Conservation (phyloP, 2,113 vertebrate species). For the Lepisosteus oculatus region DNA sequence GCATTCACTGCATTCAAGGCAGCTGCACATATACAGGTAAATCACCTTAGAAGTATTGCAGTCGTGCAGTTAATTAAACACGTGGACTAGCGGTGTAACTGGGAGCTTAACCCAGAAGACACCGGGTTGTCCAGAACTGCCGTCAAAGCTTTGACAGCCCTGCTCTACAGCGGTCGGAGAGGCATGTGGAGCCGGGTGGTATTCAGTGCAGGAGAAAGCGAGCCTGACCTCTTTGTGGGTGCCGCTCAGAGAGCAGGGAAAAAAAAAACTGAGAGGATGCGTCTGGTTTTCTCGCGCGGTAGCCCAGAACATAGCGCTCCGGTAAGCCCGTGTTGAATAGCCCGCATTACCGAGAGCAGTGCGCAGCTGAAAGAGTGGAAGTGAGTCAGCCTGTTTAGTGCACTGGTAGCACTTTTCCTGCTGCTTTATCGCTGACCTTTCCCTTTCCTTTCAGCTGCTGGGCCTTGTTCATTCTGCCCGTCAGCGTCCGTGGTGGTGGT, state of each 20-base stretch:
- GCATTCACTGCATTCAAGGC: no score
- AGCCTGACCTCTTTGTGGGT: background rate
- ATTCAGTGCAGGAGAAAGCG: background rate
- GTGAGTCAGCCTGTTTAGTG: conserved; percentile 66
- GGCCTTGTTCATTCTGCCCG: conserved; percentile 3
- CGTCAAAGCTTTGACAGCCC: no score
- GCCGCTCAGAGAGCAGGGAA: conserved; percentile 8
- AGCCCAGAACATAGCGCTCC: conserved; percentile 47
- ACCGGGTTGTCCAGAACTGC: no score
- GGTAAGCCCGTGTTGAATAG: conserved; percentile 59
- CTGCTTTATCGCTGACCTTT: conserved; percentile 8
- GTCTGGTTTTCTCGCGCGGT: conserved; percentile 26
- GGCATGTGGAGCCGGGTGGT: background rate
- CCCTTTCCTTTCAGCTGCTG: conserved; percentile 5
- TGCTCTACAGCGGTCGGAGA: background rate
- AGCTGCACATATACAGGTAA: no score
- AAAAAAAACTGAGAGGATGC: conserved; percentile 14
- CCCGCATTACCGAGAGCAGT: conserved; percentile 50
- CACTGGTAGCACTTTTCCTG: conserved; percentile 47
- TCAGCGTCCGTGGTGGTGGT: background rate
- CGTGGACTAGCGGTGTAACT: no score
- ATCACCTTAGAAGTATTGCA: no score
- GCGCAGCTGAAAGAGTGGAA: conserved; percentile 50
- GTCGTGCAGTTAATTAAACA: no score
- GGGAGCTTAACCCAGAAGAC: no score